phyloP scores from a whole-genome alignment of 2,797 vertebrate genomes.

The Falco concolor region DNA sequence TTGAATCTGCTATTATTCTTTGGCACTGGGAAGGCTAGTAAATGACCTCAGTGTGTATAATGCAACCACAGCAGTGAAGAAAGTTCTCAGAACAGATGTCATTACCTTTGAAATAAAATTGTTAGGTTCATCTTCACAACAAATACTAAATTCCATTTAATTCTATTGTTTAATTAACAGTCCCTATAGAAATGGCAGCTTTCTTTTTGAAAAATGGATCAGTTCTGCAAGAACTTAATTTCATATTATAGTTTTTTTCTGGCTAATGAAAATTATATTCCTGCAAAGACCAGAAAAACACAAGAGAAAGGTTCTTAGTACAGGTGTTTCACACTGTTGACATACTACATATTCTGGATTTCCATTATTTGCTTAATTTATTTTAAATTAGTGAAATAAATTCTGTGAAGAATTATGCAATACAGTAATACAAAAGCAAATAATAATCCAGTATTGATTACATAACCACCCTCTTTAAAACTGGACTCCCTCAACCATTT shows the following conservation, averaged over 20 bases:
- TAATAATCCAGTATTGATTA: background rate
- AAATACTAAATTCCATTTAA: background rate
- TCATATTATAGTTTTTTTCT: background rate
- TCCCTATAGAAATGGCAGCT: background rate
- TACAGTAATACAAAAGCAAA: background rate
- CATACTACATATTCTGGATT: background rate
- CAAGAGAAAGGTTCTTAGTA: background rate
- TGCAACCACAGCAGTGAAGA: background rate
- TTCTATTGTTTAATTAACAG: background rate
- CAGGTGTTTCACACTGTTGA: background rate
- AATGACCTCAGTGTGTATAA: background rate
- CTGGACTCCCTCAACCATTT: background rate
- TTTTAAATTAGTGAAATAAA: background rate
- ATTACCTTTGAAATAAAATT: background rate
- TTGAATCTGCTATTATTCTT: background rate
- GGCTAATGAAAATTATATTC: background rate
- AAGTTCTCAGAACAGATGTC: background rate
- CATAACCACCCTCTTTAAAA: background rate
- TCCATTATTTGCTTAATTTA: background rate
- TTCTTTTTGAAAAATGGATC: background rate
- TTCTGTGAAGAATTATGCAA: background rate
- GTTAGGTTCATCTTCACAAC: background rate
- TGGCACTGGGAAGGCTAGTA: background rate
- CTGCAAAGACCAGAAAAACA: background rate
- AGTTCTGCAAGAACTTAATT: background rate